Percentiles rank a stretch among this genome's conserved stretches.
Evolutionary conservation across 2,888 invertebrate species (phyloP).

Genomic region (Calameuta filiformis): DNA sequence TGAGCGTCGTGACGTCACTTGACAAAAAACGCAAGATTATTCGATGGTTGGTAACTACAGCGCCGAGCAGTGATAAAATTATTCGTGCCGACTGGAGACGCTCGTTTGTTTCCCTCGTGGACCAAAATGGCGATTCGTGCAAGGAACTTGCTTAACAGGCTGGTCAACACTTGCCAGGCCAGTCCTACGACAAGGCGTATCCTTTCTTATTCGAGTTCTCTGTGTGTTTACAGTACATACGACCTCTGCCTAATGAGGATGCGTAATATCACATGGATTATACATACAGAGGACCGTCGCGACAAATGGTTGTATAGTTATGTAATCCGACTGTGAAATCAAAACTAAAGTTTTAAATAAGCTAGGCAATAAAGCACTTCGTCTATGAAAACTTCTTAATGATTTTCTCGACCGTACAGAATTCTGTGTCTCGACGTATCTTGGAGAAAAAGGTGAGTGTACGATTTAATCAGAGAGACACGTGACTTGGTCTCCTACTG

Average conservation of each 20-base stretch:
- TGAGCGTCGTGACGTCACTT: no score
- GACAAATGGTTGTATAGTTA: no score
- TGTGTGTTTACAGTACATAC: no score
- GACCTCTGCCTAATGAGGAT: no score
- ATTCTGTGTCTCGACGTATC: conserved; percentile 37
- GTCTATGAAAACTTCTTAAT: conserved; percentile 12
- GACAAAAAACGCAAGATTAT: no score
- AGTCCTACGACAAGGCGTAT: conserved; percentile 45
- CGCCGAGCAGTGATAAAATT: no score
- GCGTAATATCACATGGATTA: no score
- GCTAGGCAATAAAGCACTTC: not conserved
- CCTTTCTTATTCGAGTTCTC: conserved; percentile 38
- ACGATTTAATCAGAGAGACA: not conserved
- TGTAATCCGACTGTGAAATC: not conserved
- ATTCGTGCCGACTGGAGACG: no score
- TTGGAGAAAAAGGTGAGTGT: conserved; percentile 43
- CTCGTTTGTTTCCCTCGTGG: no score
- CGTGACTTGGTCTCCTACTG: not conserved
- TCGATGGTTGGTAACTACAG: no score
- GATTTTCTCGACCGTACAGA: conserved; percentile 30
- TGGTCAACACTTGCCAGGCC: conserved; percentile 23
- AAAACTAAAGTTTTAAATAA: conserved; percentile 1
- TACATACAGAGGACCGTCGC: no score
- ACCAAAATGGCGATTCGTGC: conserved; percentile 45
- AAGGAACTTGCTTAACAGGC: conserved; percentile 32